Base-by-base conservation (phyloP, 1,140 invertebrate genomes). In the Drosophila mojavensis region DNA sequence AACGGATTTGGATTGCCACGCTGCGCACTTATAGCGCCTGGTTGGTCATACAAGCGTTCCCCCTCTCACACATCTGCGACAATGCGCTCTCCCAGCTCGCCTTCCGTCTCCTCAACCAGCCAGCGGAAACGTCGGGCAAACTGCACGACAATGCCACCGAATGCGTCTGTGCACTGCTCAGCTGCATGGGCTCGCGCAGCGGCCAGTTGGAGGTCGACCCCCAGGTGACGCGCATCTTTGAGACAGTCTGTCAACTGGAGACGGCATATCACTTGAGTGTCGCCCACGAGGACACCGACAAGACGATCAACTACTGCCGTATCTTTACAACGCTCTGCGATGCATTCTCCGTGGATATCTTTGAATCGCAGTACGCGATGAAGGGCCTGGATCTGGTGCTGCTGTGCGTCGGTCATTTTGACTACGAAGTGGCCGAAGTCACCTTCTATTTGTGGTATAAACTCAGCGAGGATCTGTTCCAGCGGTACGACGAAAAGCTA, bases 371-470 rank as follows among this genome's bases (percentile, higher is more conserved):
- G 93, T 97, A 98, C 92, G 96, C 97, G 30, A 94, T 99, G 39
- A 96, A 97, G 92, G 95, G 97, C 11, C 93, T 99, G 59, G 97
- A 99, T 91, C 93, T 98, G 80, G 95, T 99, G 33, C 93, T 99
- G 10, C 95, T 96, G 7, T 99, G 98, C 93, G 97, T 98, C 43
- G 97, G 97, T 0, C 98, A 99, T 94, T 98, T 99, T 93, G 98
- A 99, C 93, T 99, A 98, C 94, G 98, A 99, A 96, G 96, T 99
- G 43, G 97, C 98, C 30, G 98, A 99, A 93, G 98, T 99, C 67
- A 99, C 98, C 4, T 99, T 99, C 91, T 97, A 98, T 92, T 94
- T 99, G 56, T 99, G 99, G 99, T 99, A 98, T 93, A 94, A 97
- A 39, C 92, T 99, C 45, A 99, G 98, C 10, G 98, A 99, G 93